These are phyloP conservation scores for Pedionomus torquatus DNA, from an alignment of 2,113 vertebrate species.

Conservation along the genomic window DNA sequence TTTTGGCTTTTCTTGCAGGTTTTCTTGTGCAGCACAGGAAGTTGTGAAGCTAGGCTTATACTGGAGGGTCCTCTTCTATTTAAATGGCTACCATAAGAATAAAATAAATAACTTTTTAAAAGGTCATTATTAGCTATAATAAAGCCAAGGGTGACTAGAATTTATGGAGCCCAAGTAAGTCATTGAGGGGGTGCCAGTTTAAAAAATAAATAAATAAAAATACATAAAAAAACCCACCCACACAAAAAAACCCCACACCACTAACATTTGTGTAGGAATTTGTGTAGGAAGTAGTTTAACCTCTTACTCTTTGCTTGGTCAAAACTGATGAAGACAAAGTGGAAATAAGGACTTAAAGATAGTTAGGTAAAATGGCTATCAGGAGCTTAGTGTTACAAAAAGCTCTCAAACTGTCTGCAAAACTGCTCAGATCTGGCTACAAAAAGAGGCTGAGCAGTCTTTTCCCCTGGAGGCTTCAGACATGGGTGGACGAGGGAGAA, in stretches of 20 bases:
- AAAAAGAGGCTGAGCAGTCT: neutral
- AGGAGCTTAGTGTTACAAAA: neutral
- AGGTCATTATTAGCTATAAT: neutral
- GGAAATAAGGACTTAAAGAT: neutral
- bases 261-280: neutral
- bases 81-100: neutral
- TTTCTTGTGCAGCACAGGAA: neutral
- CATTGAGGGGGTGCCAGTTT: neutral
- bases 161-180: neutral
- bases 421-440: neutral
- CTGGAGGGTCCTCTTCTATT: neutral
- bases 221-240: neutral
- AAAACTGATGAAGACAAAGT: neutral
- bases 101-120: neutral
- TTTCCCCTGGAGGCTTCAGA: neutral
- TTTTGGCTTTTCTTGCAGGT: neutral
- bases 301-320: neutral
- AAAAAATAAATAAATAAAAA: neutral
- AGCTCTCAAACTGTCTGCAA: neutral
- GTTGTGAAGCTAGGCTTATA: neutral
- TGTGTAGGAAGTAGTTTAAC: neutral
- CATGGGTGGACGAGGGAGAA: neutral
- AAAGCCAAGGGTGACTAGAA: neutral
- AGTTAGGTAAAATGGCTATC: neutral
- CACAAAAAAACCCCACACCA: neutral